Base-by-base conservation (phyloP, 1,140 invertebrate species). In the Drosophila subpulchrella region DNA sequence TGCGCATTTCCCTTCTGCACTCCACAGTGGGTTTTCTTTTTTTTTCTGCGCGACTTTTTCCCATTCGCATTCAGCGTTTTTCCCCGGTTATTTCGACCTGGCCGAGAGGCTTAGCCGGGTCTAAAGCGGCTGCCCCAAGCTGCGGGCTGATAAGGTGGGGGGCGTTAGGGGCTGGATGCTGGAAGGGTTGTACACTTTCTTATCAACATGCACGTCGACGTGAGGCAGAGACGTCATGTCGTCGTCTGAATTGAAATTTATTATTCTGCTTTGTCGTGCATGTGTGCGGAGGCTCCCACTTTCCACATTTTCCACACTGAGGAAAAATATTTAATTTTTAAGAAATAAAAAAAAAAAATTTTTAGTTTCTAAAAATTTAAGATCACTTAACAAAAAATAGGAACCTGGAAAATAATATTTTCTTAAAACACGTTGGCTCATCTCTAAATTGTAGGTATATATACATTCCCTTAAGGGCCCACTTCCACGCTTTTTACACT, bases 181-280 rank as follows among this genome's bases (percentile, higher is more conserved):
- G 41, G 55, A 74, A 73, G 57, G 68, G 57, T 61, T 61, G 55
- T 34, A 47, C 47, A 42, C 41, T 71, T 88, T 86, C 83, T 86
- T 86, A 86, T 86, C 83, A 88, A 80, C 81, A 56, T 85, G 76
- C 61, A 60, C 57, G 77, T 81, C 57, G 61, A 75, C 78, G 57
- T 70, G 58, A 55, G 54, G 41, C 79, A 83, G 73, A 85, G 78
- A 81, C 82, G 83, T 77, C 72, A 75, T 75, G 65, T 86, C 75
- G 61, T 67, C 55, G 78, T 71, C 78, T 85, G 83, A 86, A 88
- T 89, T 83, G 83, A 89, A 86, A 86, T 86, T 86, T 88, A 86
- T 86, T 86, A 86, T 86, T 86, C 83, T 89, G 83, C 83, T 86
- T 86, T 86, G 83, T 83, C 84, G 83, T 86, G 79, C 83, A 76